Percentiles rank a stretch among this genome's conserved stretches.
These are phyloP conservation scores for Gephyroberyx darwinii DNA, from an alignment of 2,797 vertebrate species.

Conservation along the genomic window DNA sequence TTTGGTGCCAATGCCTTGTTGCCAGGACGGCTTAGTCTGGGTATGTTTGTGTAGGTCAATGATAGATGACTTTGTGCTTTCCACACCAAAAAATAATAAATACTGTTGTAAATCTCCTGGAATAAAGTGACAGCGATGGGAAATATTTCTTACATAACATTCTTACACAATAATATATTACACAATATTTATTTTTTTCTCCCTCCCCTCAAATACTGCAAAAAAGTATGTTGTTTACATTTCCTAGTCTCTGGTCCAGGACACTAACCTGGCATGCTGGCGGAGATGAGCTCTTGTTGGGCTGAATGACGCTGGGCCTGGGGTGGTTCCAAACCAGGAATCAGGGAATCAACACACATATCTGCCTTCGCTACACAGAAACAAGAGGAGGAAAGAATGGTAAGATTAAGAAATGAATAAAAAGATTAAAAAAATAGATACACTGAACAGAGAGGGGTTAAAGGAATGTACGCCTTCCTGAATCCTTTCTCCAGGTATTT, in stretches of 20 bases:
- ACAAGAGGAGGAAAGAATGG: slow-evolving; percentile 24
- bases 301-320: slow-evolving; percentile 83
- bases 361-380: slow-evolving; percentile 78
- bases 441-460: background rate
- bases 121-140: background rate
- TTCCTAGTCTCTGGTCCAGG: slow-evolving; percentile 19
- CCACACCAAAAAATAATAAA: background rate
- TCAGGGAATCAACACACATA: slow-evolving; percentile 89
- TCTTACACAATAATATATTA: no score
- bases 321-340: slow-evolving; percentile 91
- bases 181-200: background rate
- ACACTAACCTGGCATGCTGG: slow-evolving; percentile 89
- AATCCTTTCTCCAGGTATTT: slow-evolving; percentile 3
- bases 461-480: background rate
- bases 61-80: background rate
- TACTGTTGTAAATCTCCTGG: background rate
- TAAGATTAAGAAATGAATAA: slow-evolving; percentile 27
- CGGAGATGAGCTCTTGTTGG: slow-evolving; percentile 85
- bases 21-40: background rate
- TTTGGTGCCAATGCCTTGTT: slow-evolving; percentile 2
- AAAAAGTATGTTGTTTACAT: background rate
- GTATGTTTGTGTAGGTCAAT: background rate
- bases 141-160: no score
- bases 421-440: slow-evolving; percentile 8
- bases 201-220: background rate